A percentile compares a stretch with the other conserved stretches of the same genome.
These are phyloP conservation scores for Pseudochromis fuscus DNA, from an alignment of 2,797 vertebrate genomes.

Conservation along the genomic window DNA sequence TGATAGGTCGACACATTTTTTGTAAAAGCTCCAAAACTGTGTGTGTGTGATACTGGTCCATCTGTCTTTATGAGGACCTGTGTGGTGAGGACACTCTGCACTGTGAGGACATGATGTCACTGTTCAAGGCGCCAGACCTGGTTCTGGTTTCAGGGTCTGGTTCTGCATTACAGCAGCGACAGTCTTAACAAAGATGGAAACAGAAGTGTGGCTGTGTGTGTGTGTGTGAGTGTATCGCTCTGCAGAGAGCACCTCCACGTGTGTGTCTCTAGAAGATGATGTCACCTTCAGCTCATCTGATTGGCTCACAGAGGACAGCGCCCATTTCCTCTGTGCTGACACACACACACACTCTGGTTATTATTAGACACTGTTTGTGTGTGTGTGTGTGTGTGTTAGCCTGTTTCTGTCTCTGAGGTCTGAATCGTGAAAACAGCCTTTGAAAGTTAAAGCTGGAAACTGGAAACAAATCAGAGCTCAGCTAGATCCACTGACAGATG, in stretches of 20 bases:
- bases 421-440: too few relatives aligned
- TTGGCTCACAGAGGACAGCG: slow-evolving; percentile 74
- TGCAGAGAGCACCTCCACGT: slow-evolving; percentile 46
- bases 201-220: neutral
- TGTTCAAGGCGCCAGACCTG: too few relatives aligned
- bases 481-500: too few relatives aligned
- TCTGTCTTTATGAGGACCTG: neutral
- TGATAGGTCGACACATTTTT: slow-evolving; percentile 27
- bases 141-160: too few relatives aligned
- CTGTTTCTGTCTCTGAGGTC: too few relatives aligned
- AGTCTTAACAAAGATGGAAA: neutral
- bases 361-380: slow-evolving; percentile 36
- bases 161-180: too few relatives aligned
- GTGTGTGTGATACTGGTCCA: neutral
- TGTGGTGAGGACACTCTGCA: too few relatives aligned
- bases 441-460: too few relatives aligned
- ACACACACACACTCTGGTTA: slow-evolving; percentile 32
- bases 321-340: slow-evolving; percentile 59
- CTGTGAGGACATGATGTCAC: too few relatives aligned
- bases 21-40: slow-evolving; percentile 19
- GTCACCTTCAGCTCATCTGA: slow-evolving; percentile 74
- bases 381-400: slow-evolving; percentile 22
- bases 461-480: too few relatives aligned
- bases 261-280: slow-evolving; percentile 69
- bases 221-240: slow-evolving; percentile 1